A percentile compares a stretch with the other conserved stretches of the same genome.
Evolutionary conservation across 2,888 invertebrate species (phyloP).

Genomic region (Mechanitis messenoides): DNA sequence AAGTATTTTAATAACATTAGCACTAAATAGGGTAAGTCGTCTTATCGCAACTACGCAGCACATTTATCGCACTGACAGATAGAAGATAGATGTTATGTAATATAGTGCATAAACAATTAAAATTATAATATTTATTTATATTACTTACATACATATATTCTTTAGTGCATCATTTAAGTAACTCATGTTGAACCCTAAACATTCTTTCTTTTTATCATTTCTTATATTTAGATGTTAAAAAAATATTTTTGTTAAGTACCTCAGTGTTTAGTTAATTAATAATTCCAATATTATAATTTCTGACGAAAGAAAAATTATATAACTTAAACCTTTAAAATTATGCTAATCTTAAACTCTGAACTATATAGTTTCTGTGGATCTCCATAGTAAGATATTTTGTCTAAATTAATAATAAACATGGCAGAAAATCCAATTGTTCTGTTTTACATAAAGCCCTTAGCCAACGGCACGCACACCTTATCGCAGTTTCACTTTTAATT

Average conservation of each 20-base stretch:
- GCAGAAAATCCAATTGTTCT: constrained; percentile 19
- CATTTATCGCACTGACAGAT: constrained; percentile 55
- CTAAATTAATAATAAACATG: not conserved
- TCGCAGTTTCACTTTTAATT: constrained; percentile 65
- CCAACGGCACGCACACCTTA: constrained; percentile 52
- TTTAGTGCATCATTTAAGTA: no score
- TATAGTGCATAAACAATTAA: not conserved
- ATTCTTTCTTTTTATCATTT: no score
- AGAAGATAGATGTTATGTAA: constrained; percentile 41
- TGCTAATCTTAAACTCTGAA: no score
- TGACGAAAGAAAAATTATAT: no score
- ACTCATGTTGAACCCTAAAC: no score
- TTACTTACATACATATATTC: not conserved
- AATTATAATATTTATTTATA: not conserved
- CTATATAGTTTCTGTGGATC: no score
- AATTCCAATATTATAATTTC: no score
- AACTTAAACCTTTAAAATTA: no score
- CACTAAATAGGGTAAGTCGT: constrained; percentile 58
- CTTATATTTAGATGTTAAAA: no score
- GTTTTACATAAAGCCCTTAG: constrained; percentile 36
- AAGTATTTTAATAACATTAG: constrained; percentile 33
- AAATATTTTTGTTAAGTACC: no score
- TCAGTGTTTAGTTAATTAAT: no score
- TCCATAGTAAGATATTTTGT: no score
- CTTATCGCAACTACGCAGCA: constrained; percentile 63